Evolutionary conservation across 2,888 invertebrate species (phyloP).

Genomic region (Lymantria monacha): DNA sequence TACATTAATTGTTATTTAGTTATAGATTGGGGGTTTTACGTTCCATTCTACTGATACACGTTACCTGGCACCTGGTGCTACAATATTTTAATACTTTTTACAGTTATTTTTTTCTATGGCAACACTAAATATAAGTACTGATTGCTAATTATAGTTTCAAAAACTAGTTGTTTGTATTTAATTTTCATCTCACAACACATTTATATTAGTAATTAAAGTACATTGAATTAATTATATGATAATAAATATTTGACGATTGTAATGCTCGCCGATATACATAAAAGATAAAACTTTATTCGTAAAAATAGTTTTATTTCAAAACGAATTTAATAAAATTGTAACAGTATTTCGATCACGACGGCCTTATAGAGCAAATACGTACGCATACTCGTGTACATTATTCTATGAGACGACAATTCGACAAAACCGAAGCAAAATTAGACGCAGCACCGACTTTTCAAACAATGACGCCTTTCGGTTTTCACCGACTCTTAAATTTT

Average conservation of each 20-base stretch:
- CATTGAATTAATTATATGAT: conserved; percentile 11
- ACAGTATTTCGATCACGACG: too few relatives aligned
- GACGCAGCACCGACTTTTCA: too few relatives aligned
- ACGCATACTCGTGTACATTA: too few relatives aligned
- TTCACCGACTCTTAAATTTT: too few relatives aligned
- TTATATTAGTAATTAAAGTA: conserved; percentile 27
- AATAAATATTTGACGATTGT: conserved; percentile 14
- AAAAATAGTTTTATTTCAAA: too few relatives aligned
- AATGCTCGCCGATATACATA: conserved; percentile 1
- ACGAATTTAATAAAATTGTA: too few relatives aligned
- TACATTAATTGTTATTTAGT: conserved; percentile 33
- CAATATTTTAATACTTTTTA: conserved; percentile 12
- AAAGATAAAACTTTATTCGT: too few relatives aligned
- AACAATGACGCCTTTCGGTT: too few relatives aligned
- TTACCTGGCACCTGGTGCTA: conserved; percentile 51
- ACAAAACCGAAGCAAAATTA: too few relatives aligned
- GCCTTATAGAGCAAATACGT: too few relatives aligned
- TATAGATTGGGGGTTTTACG: conserved; percentile 40
- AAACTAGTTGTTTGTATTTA: conserved; percentile 25
- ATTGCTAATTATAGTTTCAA: conserved; percentile 30
- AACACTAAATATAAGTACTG: conserved; percentile 30
- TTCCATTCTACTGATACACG: conserved; percentile 32
- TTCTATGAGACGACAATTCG: too few relatives aligned
- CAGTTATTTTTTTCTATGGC: conserved; percentile 28
- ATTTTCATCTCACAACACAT: conserved; percentile 32